phyloP scores from a whole-genome alignment of 2,797 vertebrate genomes.

The Coluber constrictor region DNA sequence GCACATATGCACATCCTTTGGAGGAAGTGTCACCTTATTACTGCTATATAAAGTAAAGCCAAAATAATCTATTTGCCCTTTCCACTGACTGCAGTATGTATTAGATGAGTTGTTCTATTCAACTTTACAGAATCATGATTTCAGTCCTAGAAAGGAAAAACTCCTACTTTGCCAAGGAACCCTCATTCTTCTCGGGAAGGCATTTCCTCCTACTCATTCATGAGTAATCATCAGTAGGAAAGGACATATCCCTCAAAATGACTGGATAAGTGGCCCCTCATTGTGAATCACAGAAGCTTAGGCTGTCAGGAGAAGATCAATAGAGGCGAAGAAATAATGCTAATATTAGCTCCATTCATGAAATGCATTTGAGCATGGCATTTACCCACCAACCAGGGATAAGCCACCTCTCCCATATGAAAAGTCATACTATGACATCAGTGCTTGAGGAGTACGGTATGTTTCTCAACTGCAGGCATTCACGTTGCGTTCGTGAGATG shows the following conservation, averaged over 20 bases:
- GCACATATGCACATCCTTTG: conserved; percentile 41
- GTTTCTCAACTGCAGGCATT: neutral
- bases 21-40: conserved; percentile 49
- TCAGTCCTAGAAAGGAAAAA: conserved; percentile 60
- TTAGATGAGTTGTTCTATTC: conserved; percentile 68
- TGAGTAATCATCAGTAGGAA: conserved; percentile 70
- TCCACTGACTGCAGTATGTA: conserved; percentile 61
- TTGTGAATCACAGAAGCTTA: conserved; percentile 62
- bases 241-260: conserved; percentile 61
- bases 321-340: conserved; percentile 11
- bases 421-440: neutral
- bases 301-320: conserved; percentile 44
- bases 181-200: conserved; percentile 54
- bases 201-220: conserved; percentile 70
- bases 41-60: conserved; percentile 1
- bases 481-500: neutral
- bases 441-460: neutral
- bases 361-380: neutral
- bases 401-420: neutral
- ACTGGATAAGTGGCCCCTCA: conserved; percentile 56
- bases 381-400: neutral
- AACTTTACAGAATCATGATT: conserved; percentile 55
- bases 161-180: conserved; percentile 59
- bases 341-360: neutral
- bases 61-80: conserved; percentile 61